Percentiles rank a stretch among this genome's conserved stretches.
Evolutionary conservation across 2,113 vertebrate species (phyloP).

Genomic region (Hydrolagus affinis): DNA sequence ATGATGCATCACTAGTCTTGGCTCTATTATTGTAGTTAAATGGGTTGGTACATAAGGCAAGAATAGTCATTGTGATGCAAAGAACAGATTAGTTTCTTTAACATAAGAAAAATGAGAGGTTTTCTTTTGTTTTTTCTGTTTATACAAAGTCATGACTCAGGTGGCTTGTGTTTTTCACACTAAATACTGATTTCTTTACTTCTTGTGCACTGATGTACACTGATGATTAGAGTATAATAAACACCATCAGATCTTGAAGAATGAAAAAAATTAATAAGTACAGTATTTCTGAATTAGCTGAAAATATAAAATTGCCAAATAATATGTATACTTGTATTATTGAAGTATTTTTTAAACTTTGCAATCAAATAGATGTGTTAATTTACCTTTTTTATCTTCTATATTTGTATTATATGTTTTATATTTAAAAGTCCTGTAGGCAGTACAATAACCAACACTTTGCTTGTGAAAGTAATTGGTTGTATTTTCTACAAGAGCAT

Average conservation of each 20-base stretch:
- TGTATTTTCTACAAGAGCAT: too few species aligned
- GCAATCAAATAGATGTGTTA: too few species aligned
- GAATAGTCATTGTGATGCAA: conserved; percentile 29
- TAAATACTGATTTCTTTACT: conserved; percentile 16
- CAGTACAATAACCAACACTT: too few species aligned
- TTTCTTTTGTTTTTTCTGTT: conserved; percentile 27
- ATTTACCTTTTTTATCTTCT: too few species aligned
- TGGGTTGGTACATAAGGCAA: conserved; percentile 27
- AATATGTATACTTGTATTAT: too few species aligned
- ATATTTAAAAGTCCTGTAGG: too few species aligned
- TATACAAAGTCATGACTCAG: conserved; percentile 26
- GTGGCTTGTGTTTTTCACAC: conserved; percentile 13
- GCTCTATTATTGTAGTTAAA: conserved; percentile 40
- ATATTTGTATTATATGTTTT: too few species aligned
- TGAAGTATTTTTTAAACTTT: too few species aligned
- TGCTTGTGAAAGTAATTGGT: too few species aligned
- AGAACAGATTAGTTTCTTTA: conserved; percentile 29
- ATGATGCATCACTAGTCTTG: conserved; percentile 33
- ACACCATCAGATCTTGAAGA: neutral
- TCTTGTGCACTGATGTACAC: neutral
- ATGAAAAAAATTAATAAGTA: neutral
- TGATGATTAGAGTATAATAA: neutral
- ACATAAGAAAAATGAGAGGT: conserved; percentile 25
- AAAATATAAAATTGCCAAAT: neutral
- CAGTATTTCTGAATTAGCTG: neutral